Evolutionary conservation across 2,113 vertebrate species (phyloP), one percentile per base, ranked within the genome.

Genomic region (Myrmecobius fasciatus): DNA sequence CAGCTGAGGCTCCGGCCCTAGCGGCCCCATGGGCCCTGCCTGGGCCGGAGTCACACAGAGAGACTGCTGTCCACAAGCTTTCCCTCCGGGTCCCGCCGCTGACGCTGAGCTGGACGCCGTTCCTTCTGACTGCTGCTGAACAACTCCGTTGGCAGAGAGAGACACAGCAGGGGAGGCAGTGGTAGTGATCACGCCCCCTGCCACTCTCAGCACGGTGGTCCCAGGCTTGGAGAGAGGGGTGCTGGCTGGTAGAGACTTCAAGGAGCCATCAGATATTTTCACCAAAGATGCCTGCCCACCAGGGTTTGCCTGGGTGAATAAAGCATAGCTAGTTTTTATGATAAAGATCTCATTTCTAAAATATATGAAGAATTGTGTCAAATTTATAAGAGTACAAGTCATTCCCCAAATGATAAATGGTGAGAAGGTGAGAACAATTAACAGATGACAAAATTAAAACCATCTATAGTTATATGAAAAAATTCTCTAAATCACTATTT

Each of bases 221-320:
- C 99, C 99, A 1, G 99, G 99, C 96, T 99, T 99, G 92, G 99
- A 99, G 95, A 99, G 99, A 89, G 99, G 99, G 0, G 99, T 98
- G 0, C 99, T 98, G 46, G 98, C 98, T 2, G 99, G 98, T 92
- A 99, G 98, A 0, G 99, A 99, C 98, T 99, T 99, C 53, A 99
- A 97, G 1, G 99, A 98, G 24, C 99, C 99, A 1, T 99, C 99
- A 0, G 99, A 99, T 98, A 99, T 98, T 98, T 99, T 99, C 98
- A 99, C 98, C 97, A 99, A 98, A 0, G 99, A 99, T 0, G 99
- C 98, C 96, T 99, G 99, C 89, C 99, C 98, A 46, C 99, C 93
- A 3, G 98, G 95, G 89, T 98, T 90, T 97, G 98, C 99, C 99
- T 99, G n/a, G n/a, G 99, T 96, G 93, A 96, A 98, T 97, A 98